Evolutionary conservation across 2,797 vertebrate species (phyloP).

Genomic region (Fringilla coelebs): DNA sequence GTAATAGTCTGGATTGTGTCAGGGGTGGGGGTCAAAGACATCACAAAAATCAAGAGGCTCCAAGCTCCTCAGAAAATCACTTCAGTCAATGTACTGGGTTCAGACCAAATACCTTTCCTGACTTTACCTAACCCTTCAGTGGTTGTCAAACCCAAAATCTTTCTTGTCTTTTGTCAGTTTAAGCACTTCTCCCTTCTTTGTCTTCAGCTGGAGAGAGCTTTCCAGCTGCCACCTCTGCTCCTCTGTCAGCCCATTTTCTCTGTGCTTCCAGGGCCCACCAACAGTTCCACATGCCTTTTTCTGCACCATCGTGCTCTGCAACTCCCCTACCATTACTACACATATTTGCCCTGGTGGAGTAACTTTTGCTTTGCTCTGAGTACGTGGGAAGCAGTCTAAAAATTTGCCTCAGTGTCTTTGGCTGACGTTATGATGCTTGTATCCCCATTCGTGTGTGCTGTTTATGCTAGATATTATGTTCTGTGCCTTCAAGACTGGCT

Average conservation of each 20-base stretch:
- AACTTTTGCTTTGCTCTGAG: not conserved
- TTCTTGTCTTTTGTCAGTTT: not conserved
- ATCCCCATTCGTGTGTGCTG: too few species aligned
- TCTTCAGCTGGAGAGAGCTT: not conserved
- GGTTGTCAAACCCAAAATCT: not conserved
- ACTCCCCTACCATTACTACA: not conserved
- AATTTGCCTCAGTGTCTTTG: too few species aligned
- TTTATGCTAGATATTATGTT: too few species aligned
- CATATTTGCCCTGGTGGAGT: too few species aligned
- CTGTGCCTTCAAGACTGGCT: too few species aligned
- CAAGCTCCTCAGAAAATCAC: not conserved
- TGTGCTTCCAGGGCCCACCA: not conserved
- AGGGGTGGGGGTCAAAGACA: not conserved
- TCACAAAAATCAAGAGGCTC: not conserved
- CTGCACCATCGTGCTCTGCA: not conserved
- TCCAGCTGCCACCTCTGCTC: not conserved
- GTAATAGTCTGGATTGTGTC: not conserved
- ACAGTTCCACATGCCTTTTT: not conserved
- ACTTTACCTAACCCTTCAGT: not conserved
- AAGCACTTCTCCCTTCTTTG: not conserved
- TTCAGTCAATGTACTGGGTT: not conserved
- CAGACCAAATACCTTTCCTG: not conserved
- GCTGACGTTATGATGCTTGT: too few species aligned
- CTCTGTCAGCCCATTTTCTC: not conserved
- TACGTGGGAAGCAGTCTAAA: not conserved